Conservation (phyloP, 2,113 vertebrate genomes). For the Phalacrocorax brasilianus region DNA sequence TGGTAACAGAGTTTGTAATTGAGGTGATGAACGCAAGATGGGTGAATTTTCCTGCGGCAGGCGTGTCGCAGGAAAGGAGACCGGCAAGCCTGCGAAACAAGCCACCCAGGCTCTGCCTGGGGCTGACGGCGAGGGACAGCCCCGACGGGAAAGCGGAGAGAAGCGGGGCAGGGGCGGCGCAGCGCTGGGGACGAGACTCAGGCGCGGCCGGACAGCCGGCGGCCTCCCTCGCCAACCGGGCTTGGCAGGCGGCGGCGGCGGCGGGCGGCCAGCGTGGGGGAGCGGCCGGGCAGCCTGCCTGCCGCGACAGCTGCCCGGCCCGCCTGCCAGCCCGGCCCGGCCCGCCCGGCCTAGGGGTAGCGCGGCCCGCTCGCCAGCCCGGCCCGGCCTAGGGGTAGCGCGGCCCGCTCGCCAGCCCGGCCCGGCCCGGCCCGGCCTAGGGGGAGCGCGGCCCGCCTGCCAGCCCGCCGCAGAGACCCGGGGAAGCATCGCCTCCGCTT, state of each 20-base stretch:
- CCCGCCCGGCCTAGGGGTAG: not conserved
- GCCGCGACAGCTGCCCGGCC: not conserved
- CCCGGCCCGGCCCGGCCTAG: not conserved
- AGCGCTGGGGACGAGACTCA: not conserved
- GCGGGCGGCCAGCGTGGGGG: no score
- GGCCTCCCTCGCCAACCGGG: no score
- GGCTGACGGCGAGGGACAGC: not conserved
- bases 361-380: no score
- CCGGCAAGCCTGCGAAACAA: fast-evolving
- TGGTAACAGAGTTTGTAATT: not conserved
- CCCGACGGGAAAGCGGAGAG: no score
- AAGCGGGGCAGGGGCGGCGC: not conserved
- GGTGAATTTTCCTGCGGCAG: not conserved
- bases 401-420: not conserved
- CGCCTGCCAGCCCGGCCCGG: not conserved
- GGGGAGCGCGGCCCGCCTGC: no score
- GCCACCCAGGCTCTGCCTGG: fast-evolving
- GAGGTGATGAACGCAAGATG: fast-evolving
- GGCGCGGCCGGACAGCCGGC: no score
- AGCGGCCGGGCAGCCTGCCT: no score
- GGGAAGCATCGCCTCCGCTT: no score
- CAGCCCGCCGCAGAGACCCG: no score
- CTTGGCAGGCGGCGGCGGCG: no score
- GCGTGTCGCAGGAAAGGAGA: no score
- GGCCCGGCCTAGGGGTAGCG: no score